Conservation (phyloP, 2,113 vertebrate genomes). For the Equus przewalskii region DNA sequence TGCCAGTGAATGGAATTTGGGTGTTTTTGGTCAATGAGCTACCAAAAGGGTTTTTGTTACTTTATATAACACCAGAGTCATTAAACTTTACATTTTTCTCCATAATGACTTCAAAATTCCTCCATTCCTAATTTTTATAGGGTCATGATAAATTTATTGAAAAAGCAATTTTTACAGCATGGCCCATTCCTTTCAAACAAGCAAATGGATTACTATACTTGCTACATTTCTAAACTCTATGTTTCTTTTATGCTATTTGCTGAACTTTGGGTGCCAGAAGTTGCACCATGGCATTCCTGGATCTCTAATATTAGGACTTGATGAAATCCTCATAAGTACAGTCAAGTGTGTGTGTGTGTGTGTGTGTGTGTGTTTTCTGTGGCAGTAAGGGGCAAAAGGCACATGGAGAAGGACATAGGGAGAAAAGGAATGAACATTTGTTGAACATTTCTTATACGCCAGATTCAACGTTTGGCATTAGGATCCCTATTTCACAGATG, state of each 20-base stretch:
- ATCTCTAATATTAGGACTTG: not conserved
- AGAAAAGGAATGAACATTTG: not conserved
- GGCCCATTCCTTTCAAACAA: conserved; percentile 49
- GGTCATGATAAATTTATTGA: conserved; percentile 55
- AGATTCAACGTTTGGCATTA: not conserved
- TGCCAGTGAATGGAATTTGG: conserved; percentile 43
- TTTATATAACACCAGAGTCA: conserved; percentile 20
- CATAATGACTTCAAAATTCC: conserved; percentile 29
- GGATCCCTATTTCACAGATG: not conserved
- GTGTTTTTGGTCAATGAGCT: conserved; percentile 47
- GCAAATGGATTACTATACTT: not conserved
- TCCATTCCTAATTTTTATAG: conserved; percentile 42
- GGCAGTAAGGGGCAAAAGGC: not conserved
- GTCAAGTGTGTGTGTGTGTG: not conserved
- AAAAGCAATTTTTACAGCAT: conserved; percentile 27
- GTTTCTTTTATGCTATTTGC: not conserved
- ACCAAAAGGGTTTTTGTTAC: conserved; percentile 52
- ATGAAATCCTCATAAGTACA: not conserved
- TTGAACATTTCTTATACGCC: not conserved
- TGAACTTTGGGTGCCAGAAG: not conserved
- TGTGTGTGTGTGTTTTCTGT: not conserved
- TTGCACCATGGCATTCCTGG: not conserved
- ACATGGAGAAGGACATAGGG: not conserved
- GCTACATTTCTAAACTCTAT: not conserved
- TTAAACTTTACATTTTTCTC: conserved; percentile 61